Conservation (phyloP, 2,797 vertebrate species). For the Parauchenoglanis ngamensis region DNA sequence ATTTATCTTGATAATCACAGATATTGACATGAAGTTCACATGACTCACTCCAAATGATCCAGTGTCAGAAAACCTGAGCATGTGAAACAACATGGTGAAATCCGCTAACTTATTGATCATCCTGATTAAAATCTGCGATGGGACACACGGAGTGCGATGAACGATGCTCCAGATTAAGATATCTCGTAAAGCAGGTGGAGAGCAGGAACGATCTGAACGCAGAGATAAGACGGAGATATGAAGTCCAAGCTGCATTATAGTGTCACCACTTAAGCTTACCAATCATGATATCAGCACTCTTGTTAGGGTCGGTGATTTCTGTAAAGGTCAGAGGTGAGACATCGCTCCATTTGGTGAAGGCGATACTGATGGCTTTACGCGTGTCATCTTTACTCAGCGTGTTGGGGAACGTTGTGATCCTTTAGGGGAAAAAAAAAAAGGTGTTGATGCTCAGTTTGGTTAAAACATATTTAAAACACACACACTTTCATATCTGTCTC, state of each 20-base stretch:
- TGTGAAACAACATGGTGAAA: not conserved
- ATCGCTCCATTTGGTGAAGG: constrained; percentile 83
- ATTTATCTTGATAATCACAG: too few relatives aligned
- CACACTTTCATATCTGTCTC: not conserved
- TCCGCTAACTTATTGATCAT: not conserved
- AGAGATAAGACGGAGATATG: not conserved
- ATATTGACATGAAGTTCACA: not conserved
- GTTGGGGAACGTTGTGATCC: constrained; percentile 78
- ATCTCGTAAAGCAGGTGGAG: not conserved
- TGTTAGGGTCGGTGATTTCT: constrained; percentile 64
- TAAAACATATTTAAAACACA: not conserved
- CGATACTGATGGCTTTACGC: constrained; percentile 76
- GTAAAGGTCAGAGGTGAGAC: constrained; percentile 80
- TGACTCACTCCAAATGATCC: not conserved
- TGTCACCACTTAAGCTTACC: constrained; percentile 64
- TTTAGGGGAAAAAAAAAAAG: constrained; percentile 48
- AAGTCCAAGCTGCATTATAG: not conserved
- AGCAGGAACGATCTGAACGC: not conserved
- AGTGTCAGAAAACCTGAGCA: not conserved
- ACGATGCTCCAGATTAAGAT: not conserved
- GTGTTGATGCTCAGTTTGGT: not conserved
- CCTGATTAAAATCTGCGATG: not conserved
- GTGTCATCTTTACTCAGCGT: constrained; percentile 80
- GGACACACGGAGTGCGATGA: too few relatives aligned
- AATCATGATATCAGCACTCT: constrained; percentile 75